A percentile compares a stretch with the other conserved stretches of the same genome.
Conservation (phyloP, 1,140 invertebrate genomes). For the Leptinotarsa texana region DNA sequence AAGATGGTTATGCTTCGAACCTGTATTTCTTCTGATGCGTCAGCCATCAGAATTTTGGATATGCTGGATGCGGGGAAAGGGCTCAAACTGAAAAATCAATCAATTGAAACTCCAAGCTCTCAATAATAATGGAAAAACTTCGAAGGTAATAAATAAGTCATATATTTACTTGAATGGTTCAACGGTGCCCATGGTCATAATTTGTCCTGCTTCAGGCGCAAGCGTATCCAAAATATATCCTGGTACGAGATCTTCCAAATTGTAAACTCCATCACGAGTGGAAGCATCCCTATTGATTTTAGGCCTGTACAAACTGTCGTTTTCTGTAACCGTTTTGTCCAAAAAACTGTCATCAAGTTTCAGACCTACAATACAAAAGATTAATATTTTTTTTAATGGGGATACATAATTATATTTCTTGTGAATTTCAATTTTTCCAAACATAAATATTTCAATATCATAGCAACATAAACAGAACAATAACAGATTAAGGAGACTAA, state of each 20-base stretch:
- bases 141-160: too few relatives aligned
- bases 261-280: slow-evolving; percentile 56
- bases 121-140: too few relatives aligned
- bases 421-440: too few relatives aligned
- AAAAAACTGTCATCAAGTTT: slow-evolving; percentile 29
- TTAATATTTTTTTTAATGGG: background rate
- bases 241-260: slow-evolving; percentile 57
- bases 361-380: slow-evolving; percentile 39
- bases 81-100: slow-evolving; percentile 19
- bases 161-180: background rate
- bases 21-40: slow-evolving; percentile 15
- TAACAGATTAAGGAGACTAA: too few relatives aligned
- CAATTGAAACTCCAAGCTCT: background rate
- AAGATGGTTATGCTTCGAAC: slow-evolving; percentile 47
- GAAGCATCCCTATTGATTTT: slow-evolving; percentile 58
- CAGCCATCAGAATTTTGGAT: slow-evolving; percentile 25
- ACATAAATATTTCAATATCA: too few relatives aligned
- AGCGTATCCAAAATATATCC: slow-evolving; percentile 53
- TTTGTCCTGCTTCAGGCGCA: slow-evolving; percentile 39
- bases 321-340: slow-evolving; percentile 27
- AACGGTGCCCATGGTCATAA: slow-evolving; percentile 2
- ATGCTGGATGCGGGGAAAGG: slow-evolving; percentile 18
- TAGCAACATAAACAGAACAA: too few relatives aligned
- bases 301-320: slow-evolving; percentile 49
- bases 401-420: too few relatives aligned